A percentile compares a stretch with the other conserved stretches of the same genome.
phyloP scores from a whole-genome alignment of 2,797 vertebrate genomes.

The Falco cherrug region DNA sequence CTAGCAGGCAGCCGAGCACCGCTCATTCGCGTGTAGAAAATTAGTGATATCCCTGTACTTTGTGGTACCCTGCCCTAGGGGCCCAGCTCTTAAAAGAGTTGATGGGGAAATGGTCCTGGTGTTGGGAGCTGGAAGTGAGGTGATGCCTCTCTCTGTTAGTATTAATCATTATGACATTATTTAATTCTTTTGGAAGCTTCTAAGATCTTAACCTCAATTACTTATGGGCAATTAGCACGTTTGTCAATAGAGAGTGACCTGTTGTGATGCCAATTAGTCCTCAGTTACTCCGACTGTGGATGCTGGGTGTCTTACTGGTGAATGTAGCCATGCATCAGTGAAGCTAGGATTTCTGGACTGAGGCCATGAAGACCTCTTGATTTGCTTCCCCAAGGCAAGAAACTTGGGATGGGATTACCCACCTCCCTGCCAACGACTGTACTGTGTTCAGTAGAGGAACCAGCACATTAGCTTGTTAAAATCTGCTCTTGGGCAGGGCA shows the following conservation, averaged over 20 bases:
- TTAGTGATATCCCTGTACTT: not conserved
- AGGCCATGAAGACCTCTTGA: not conserved
- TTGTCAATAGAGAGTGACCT: not conserved
- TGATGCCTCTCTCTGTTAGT: not conserved
- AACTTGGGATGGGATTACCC: not conserved
- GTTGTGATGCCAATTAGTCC: not conserved
- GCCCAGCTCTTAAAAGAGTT: not conserved
- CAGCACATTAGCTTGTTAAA: not conserved
- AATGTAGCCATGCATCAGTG: not conserved
- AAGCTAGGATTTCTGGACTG: not conserved
- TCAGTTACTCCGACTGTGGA: rapidly evolving
- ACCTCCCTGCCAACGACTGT: not conserved
- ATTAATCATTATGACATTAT: not conserved
- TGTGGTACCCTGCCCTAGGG: not conserved
- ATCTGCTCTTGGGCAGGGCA: not conserved
- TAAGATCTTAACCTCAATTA: not conserved
- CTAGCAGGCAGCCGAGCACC: not conserved
- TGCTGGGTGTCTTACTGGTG: not conserved
- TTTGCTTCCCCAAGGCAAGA: not conserved
- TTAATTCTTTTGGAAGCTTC: not conserved
- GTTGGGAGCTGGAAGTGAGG: not conserved
- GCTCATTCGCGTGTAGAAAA: not conserved
- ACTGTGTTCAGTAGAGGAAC: not conserved
- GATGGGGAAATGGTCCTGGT: not conserved
- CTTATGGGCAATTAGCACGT: not conserved